Evolutionary conservation across 1,140 invertebrate species (phyloP), one percentile per base, ranked within the genome.

Genomic region (Dendroctonus ponderosae): DNA sequence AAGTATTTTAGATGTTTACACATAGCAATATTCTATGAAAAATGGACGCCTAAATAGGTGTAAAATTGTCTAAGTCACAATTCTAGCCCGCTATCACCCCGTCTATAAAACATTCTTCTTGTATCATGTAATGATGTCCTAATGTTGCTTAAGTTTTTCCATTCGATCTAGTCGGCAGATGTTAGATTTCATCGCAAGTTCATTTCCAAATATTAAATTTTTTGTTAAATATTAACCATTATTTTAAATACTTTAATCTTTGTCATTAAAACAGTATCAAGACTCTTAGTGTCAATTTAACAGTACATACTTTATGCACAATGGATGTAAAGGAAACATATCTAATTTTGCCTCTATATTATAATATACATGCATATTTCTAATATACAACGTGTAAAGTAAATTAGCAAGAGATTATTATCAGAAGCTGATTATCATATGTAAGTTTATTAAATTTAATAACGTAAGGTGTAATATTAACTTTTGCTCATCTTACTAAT

Each of bases 211-310:
- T 26, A 26, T 26, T 26, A 26, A 26, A 2, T 26, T 26, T 26
- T 26, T 26, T 3, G 1, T 26, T 26, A 26, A 26, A 26, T 26
- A 26, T 26, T 26, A 26, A 26, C 3, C 26, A 26, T 26, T 26
- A 26, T 26, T 26, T 26, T 3, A 26, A 2, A 26, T 26, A 26
- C 26, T 26, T 26, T 26, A 26, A 26, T 26, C 26, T 26, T 26
- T 26, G 26, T 26, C 26, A 26, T 26, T 12, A 57, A 42, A 42
- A 57, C 54, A 60, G 44, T 15, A 60, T 2, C 6, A 7, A 43
- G 66, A 68, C 66, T 68, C 66, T 68, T 68, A 62, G 67, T 61
- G 67, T 69, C 67, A 69, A 69, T 69, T 69, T 68, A 37, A 65
- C 15, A 37, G 41, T 43, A 59, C 15, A 59, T 44, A 44, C 5